Base-by-base conservation (phyloP, 2,797 vertebrate genomes). In the Arnoldichthys spilopterus region DNA sequence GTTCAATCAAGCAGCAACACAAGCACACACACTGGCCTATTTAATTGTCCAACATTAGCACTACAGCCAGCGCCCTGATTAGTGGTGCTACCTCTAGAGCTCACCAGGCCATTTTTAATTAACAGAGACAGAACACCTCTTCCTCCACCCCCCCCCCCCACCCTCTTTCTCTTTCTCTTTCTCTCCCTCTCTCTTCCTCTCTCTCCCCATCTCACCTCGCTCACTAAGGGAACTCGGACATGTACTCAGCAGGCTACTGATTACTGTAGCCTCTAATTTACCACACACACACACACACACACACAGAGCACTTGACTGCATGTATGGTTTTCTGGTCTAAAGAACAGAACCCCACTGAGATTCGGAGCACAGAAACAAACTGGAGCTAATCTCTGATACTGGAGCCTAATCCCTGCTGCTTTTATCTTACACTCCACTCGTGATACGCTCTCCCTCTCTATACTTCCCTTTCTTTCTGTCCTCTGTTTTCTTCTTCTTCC, bases 241-340 rank as follows among this genome's bases (percentile, higher is more conserved):
- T 68, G 37, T 37, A 61, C 61, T 18, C 61, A 32, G 43, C 59
- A 63, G 28, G 47, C 45, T 24, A 75, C 53, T 72, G 74, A 62
- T 62, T 62, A 62, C 40, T 6, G 40, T 43, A 43, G 40, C 40
- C 8, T n/a, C 45, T 2, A 22, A 70, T 70, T 69, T 69, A 70
- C 61, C 69, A 76, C 51, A 80, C 59, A 62, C 63, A n/a, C 37
- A 4, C 89, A 93, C 93, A 43, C 88, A 89, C 92, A 95, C 92
- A 93, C 93, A 93, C 92, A 93, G 89, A 91, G 92, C 92, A 93
- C 93, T 91, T 94, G 91, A 93, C 89, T 94, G 26, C 68, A 45
- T 13, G 45, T 26, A 30, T 54, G 16, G 72, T 56, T 68, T 68
- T 49, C 78, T 83, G 82, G 79, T 76, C 72, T 84, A 58, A 72